phyloP scores from a whole-genome alignment of 2,113 vertebrate genomes.

The Alexandromys fortis region DNA sequence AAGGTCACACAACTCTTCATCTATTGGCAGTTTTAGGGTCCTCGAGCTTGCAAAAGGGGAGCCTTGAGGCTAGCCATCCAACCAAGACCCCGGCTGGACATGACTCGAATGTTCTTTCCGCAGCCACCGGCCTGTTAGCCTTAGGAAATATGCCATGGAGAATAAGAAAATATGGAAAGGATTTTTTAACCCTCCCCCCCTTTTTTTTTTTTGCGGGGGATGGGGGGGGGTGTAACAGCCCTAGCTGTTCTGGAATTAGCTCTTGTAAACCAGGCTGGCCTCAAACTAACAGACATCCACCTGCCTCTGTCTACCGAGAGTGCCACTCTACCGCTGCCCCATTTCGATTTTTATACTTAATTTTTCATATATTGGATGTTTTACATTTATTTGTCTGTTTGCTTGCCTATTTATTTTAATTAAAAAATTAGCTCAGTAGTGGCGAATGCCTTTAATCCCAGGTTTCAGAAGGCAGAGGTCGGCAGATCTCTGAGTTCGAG shows the following conservation, averaged over 20 bases:
- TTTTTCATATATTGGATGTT: too few species aligned
- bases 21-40: not conserved
- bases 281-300: not conserved
- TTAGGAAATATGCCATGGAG: not conserved
- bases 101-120: not conserved
- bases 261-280: not conserved
- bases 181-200: not conserved
- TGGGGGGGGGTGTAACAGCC: too few species aligned
- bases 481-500: not conserved
- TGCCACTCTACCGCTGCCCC: too few species aligned
- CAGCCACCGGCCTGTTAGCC: not conserved
- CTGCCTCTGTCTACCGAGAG: not conserved
- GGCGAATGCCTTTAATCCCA: not conserved
- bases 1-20: constrained; percentile 61
- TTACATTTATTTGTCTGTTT: too few species aligned
- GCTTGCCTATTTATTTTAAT: too few species aligned
- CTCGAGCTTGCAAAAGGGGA: not conserved
- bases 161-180: not conserved
- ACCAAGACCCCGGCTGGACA: not conserved
- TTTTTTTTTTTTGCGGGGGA: too few species aligned
- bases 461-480: not conserved
- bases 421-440: too few species aligned
- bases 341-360: too few species aligned
- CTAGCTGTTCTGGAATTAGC: not conserved
- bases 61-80: not conserved